Conservation (phyloP, 2,797 vertebrate genomes). For the Liparis tanakae region DNA sequence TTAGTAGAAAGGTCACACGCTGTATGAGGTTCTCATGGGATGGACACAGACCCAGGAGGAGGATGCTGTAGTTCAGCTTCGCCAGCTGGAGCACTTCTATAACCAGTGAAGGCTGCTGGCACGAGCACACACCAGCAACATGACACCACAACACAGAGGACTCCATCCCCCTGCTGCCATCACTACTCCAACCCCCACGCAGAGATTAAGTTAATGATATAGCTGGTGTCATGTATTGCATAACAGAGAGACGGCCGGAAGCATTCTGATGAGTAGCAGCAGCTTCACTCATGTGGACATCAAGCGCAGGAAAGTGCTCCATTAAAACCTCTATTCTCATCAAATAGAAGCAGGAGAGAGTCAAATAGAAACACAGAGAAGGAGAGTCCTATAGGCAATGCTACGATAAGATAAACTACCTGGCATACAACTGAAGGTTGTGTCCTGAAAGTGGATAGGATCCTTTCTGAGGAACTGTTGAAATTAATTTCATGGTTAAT, state of each 20-base stretch:
- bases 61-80: not conserved
- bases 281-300: conserved; percentile 44
- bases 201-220: conserved; percentile 51
- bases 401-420: not conserved
- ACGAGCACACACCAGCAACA: conserved; percentile 20
- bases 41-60: not conserved
- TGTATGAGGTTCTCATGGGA: not conserved
- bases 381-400: not conserved
- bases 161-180: conserved; percentile 28
- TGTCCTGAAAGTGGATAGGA: not conserved
- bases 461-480: not conserved
- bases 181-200: conserved; percentile 41
- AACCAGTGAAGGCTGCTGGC: conserved; percentile 21
- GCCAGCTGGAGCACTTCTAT: conserved; percentile 17
- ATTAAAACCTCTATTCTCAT: conserved; percentile 23
- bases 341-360: conserved; percentile 15
- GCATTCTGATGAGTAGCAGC: conserved; percentile 34
- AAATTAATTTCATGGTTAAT: not conserved
- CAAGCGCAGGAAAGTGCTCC: conserved; percentile 17
- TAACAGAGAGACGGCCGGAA: conserved; percentile 46
- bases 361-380: not conserved
- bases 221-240: conserved; percentile 49
- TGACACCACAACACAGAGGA: conserved; percentile 28
- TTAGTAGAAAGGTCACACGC: not conserved
- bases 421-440: not conserved